phyloP scores from a whole-genome alignment of 2,113 vertebrate genomes.

The Cranoglanis bouderius region DNA sequence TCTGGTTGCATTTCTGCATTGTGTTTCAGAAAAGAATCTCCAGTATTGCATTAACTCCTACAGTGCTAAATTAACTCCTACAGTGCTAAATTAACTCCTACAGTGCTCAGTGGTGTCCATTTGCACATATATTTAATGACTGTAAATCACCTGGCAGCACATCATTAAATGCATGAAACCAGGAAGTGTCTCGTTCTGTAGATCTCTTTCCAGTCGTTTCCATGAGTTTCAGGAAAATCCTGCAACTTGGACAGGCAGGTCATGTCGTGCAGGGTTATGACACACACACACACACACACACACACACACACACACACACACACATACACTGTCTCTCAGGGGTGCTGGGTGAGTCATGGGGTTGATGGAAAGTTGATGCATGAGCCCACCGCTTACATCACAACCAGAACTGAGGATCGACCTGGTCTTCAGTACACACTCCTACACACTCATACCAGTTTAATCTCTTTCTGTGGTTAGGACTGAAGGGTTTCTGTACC shows the following conservation, averaged over 20 bases:
- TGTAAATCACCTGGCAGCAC: background rate
- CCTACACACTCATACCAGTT: background rate
- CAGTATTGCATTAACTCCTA: background rate
- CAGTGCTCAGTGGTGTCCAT: background rate
- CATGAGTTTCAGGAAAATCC: background rate
- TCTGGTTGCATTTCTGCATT: background rate
- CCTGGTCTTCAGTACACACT: slow-evolving; percentile 20
- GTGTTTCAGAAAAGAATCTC: background rate
- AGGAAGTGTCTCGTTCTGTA: background rate
- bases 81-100: background rate
- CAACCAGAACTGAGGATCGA: slow-evolving; percentile 57
- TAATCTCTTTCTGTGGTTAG: background rate
- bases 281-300: background rate
- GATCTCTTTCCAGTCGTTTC: background rate
- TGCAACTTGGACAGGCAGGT: background rate
- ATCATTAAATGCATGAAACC: background rate
- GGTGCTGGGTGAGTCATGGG: slow-evolving; percentile 48
- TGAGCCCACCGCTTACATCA: slow-evolving; percentile 63
- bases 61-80: no score
- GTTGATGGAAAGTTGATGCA: slow-evolving; percentile 50
- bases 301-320: slow-evolving; percentile 16
- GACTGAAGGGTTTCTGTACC: background rate
- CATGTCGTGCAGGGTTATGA: background rate
- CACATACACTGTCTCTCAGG: slow-evolving; percentile 24
- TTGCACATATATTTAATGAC: background rate